Evolutionary conservation across 2,797 vertebrate species (phyloP), one percentile per base, ranked within the genome.

Genomic region (Cyprinella venusta): DNA sequence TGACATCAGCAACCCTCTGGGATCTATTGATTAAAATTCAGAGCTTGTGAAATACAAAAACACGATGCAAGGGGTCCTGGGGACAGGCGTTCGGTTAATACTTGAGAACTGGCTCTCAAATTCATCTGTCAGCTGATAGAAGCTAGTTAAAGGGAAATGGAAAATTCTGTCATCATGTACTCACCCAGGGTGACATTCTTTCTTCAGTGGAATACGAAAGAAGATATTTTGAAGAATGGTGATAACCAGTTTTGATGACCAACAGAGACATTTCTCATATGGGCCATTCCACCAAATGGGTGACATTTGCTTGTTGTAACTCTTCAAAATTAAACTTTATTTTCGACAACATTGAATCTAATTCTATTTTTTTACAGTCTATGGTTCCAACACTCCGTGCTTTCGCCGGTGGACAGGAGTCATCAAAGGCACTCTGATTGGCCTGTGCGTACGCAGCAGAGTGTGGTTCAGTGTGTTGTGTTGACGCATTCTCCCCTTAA

Each of bases 1-100:
- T 91, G 90, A 91, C 90, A 85, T 92, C 88, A 89, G 30, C 71
- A 84, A 52, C 61, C 30, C 67, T 82, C 65, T n/a, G 45, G 61
- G 52, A 50, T 36, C 30, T 72, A 84, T 79, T 50, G 71, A 79
- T 86, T 81, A 79, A 69, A 83, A 71, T 40, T 76, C 61, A 70
- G 21, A 50, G 21, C n/a, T 54, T 63, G 38, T 70, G 40, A 71
- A 82, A 52, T 68, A 79, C 65, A 87, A 74, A 87, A 80, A 82
- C 59, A 80, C 30, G 8, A 42, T 26, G 52, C 65, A 68, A 2
- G 70, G 1, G 45, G 10, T 70, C 18, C 42, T 40, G 38, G 2
- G 50, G 21, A 50, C 8, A 42, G 9, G 8, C 21, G 15, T 18
- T 24, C 26, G 38, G 12, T 21, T 64, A 48, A n/a, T 21, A 50